Conservation (phyloP, 2,113 vertebrate species). For the Mesembrinibis cayennensis region DNA sequence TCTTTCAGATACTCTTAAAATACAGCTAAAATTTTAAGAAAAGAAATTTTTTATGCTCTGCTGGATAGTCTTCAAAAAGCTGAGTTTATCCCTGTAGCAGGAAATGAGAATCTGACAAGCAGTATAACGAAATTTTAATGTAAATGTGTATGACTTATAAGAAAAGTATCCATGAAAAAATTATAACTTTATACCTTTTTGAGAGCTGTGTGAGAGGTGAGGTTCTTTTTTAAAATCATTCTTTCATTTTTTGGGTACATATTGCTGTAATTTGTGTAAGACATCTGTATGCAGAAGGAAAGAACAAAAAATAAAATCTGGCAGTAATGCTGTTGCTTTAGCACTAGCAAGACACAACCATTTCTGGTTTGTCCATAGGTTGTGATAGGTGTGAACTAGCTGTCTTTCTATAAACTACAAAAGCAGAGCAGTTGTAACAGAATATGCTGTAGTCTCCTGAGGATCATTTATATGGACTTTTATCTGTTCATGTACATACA, state of each 20-base stretch:
- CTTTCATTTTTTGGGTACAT: neutral
- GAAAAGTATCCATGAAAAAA: neutral
- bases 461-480: neutral
- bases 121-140: neutral
- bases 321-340: neutral
- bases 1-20: neutral
- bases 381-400: neutral
- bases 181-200: neutral
- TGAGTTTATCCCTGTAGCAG: neutral
- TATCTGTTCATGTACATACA: neutral
- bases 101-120: neutral
- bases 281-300: neutral
- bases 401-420: neutral
- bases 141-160: neutral
- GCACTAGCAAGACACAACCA: neutral
- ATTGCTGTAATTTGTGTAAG: neutral
- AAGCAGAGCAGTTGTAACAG: neutral
- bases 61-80: neutral
- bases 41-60: neutral
- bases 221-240: neutral
- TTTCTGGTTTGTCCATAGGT: neutral
- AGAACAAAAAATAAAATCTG: neutral
- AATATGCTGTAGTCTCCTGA: neutral
- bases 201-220: neutral
- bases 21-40: neutral